Percentiles rank a stretch among this genome's conserved stretches.
These are phyloP conservation scores for Cantharis nigra DNA, from an alignment of 2,888 invertebrate species.

Conservation along the genomic window DNA sequence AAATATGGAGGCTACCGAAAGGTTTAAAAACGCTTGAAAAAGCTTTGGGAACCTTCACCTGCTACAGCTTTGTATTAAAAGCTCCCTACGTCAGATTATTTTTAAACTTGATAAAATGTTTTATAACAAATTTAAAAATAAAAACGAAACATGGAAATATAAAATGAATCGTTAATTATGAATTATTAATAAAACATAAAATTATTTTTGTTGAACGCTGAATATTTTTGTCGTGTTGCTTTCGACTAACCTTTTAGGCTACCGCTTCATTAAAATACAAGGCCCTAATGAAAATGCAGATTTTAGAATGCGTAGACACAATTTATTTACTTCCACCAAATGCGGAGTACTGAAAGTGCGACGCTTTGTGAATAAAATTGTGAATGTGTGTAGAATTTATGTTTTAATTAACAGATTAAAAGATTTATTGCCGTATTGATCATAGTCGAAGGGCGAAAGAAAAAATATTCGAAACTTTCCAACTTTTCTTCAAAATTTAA, in stretches of 20 bases:
- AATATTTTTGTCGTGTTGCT: conserved; percentile 8
- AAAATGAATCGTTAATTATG: not conserved
- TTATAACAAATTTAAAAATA: not conserved
- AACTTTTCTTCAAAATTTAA: conserved; percentile 13
- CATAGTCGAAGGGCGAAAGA: not conserved
- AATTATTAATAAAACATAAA: not conserved
- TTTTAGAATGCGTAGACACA: conserved; percentile 27
- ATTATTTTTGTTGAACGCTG: not conserved
- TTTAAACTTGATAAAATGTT: conserved; percentile 10
- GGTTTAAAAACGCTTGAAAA: conserved; percentile 24
- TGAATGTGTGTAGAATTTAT: conserved; percentile 9
- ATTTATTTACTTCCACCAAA: conserved; percentile 23
- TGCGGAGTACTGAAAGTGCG: conserved; percentile 10
- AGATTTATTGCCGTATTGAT: conserved; percentile 1
- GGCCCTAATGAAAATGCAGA: conserved; percentile 27
- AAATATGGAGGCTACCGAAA: conserved; percentile 14
- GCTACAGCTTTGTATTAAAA: conserved; percentile 11
- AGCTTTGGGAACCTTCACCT: conserved; percentile 25
- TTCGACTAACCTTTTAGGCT: conserved; percentile 15
- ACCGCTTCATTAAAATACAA: conserved; percentile 26
- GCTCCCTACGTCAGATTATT: conserved; percentile 10
- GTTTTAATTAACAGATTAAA: conserved; percentile 9
- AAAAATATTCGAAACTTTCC: not conserved
- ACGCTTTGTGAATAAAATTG: conserved; percentile 6
- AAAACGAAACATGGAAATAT: not conserved